Percentiles rank a stretch among this genome's conserved stretches.
These are phyloP conservation scores for Zaprionus capensis DNA, from an alignment of 1,140 invertebrate species.

Conservation along the genomic window DNA sequence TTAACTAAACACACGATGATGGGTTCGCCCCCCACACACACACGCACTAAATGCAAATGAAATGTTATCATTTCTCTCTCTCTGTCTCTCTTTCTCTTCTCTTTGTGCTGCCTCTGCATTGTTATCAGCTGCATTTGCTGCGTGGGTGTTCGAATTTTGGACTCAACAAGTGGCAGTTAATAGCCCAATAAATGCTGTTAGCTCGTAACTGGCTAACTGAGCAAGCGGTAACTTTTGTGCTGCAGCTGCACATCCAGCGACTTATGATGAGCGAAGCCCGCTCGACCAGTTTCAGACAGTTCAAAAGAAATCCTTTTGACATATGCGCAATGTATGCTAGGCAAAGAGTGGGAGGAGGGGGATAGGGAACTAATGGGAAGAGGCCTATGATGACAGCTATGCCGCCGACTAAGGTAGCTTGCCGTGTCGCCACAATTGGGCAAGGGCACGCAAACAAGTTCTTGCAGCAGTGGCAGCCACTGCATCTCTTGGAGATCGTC, in stretches of 20 bases:
- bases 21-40: neutral
- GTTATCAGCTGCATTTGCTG: slow-evolving; percentile 70
- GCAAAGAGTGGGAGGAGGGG: too few species aligned
- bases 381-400: slow-evolving; percentile 41
- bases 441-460: slow-evolving; percentile 72
- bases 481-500: neutral
- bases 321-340: slow-evolving; percentile 30
- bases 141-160: slow-evolving; percentile 62
- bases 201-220: slow-evolving; percentile 18
- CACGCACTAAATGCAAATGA: slow-evolving; percentile 75
- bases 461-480: slow-evolving; percentile 19
- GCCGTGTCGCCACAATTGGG: slow-evolving; percentile 48
- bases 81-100: neutral
- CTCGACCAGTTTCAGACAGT: slow-evolving; percentile 56
- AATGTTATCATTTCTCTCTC: slow-evolving; percentile 69
- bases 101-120: slow-evolving; percentile 36
- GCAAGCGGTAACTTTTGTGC: slow-evolving; percentile 39
- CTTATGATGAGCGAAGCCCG: slow-evolving; percentile 33
- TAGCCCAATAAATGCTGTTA: slow-evolving; percentile 73
- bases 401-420: slow-evolving; percentile 28
- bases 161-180: slow-evolving; percentile 71
- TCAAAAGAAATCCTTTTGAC: slow-evolving; percentile 65
- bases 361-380: slow-evolving; percentile 5
- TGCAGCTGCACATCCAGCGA: slow-evolving; percentile 60
- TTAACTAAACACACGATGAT: slow-evolving; percentile 66